Conservation (phyloP, 64 coral and sea anemone species). For the Pocillopora damicornis region DNA sequence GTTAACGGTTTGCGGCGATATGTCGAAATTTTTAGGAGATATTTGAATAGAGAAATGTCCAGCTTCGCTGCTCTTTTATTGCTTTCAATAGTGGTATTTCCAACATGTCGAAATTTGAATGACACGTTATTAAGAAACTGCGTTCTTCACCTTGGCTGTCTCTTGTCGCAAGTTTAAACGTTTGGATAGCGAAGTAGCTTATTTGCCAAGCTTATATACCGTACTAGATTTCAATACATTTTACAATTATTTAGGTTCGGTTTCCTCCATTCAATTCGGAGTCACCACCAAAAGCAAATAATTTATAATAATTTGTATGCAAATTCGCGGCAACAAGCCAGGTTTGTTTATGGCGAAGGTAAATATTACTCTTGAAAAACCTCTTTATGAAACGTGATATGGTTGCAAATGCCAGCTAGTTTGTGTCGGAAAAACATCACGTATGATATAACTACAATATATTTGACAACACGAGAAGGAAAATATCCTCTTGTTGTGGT, state of each 20-base stretch:
- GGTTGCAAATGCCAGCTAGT: neutral
- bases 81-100: neutral
- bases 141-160: no score
- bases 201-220: neutral
- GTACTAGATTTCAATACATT: neutral
- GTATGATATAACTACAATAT: no score
- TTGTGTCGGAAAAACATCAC: neutral
- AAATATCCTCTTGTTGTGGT: no score
- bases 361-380: neutral
- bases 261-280: neutral
- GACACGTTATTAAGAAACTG: neutral
- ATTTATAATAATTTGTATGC: conserved; percentile 11
- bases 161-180: no score
- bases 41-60: no score
- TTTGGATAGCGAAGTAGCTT: neutral
- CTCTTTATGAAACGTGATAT: neutral
- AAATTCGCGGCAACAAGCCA: neutral
- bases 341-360: neutral
- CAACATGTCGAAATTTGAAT: conserved; percentile 3
- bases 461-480: no score
- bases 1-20: no score
- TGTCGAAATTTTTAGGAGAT: no score
- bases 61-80: neutral
- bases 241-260: neutral
- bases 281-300: conserved; percentile 6